Percentiles rank a stretch among this genome's conserved stretches.
Evolutionary conservation across 2,797 vertebrate genomes (phyloP).

Genomic region (Manis crassicaudata): DNA sequence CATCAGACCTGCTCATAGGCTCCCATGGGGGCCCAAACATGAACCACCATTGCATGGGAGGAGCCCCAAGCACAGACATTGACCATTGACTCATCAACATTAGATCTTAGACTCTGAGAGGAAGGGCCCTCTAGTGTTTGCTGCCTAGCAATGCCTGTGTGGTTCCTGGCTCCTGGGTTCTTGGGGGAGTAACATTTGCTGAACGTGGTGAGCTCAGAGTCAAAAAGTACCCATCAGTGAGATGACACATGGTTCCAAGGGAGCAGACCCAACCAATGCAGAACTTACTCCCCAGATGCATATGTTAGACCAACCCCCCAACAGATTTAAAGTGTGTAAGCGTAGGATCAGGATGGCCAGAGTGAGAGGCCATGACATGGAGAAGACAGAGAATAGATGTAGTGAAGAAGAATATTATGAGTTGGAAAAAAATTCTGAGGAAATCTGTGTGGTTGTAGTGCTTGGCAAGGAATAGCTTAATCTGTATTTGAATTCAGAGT

Average conservation of each 20-base stretch:
- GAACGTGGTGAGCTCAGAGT: background rate
- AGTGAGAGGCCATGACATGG: background rate
- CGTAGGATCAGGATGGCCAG: background rate
- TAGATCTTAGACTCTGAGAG: background rate
- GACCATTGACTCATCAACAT: fast-evolving
- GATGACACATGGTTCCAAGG: fast-evolving
- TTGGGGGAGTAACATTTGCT: background rate
- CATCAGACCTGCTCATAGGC: background rate
- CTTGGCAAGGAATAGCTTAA: background rate
- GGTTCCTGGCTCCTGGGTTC: background rate
- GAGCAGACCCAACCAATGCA: background rate
- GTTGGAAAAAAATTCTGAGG: background rate
- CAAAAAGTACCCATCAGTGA: fast-evolving
- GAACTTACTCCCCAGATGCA: no score
- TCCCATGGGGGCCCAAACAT: fast-evolving
- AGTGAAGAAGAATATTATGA: background rate
- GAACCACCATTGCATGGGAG: fast-evolving
- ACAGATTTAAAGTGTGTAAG: background rate
- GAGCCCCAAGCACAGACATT: background rate
- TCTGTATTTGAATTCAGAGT: background rate
- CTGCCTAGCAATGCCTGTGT: fast-evolving
- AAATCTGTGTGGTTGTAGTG: background rate
- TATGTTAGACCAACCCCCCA: background rate
- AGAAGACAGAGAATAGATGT: background rate
- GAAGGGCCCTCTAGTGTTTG: fast-evolving